A percentile compares a stretch with the other conserved stretches of the same genome.
These are phyloP conservation scores for Heliothis peltigera DNA, from an alignment of 2,888 invertebrate species.

Conservation along the genomic window DNA sequence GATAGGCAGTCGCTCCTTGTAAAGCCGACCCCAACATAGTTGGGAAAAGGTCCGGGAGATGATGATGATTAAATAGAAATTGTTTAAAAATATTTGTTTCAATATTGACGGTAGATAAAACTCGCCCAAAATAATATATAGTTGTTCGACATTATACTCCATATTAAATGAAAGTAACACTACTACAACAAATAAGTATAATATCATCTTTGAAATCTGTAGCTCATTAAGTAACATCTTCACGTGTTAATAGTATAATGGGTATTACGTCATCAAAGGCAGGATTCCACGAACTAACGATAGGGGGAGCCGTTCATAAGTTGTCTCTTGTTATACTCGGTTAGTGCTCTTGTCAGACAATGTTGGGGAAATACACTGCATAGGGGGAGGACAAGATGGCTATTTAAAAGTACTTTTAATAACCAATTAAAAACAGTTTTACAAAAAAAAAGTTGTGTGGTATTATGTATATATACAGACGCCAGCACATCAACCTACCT, in stretches of 20 bases:
- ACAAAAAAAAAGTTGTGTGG: no score
- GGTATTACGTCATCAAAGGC: constrained; percentile 20
- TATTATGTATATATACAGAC: no score
- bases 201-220: constrained; percentile 9
- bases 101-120: background rate
- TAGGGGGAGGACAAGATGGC: background rate
- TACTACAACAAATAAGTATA: constrained; percentile 12
- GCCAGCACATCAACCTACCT: no score
- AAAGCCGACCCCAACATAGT: no score
- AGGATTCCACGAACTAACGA: constrained; percentile 12
- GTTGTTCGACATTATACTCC: background rate
- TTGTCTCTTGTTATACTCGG: constrained; percentile 6
- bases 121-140: background rate
- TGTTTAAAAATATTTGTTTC: no score
- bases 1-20: no score
- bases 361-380: background rate
- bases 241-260: constrained; percentile 27
- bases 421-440: no score
- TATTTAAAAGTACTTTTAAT: background rate
- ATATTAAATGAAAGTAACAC: background rate
- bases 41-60: no score
- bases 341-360: background rate
- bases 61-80: no score
- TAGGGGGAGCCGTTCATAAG: constrained; percentile 15
- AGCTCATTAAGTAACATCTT: constrained; percentile 10